Base-by-base conservation (phyloP, 2,888 invertebrate genomes). In the Tetramorium bicarinatum region DNA sequence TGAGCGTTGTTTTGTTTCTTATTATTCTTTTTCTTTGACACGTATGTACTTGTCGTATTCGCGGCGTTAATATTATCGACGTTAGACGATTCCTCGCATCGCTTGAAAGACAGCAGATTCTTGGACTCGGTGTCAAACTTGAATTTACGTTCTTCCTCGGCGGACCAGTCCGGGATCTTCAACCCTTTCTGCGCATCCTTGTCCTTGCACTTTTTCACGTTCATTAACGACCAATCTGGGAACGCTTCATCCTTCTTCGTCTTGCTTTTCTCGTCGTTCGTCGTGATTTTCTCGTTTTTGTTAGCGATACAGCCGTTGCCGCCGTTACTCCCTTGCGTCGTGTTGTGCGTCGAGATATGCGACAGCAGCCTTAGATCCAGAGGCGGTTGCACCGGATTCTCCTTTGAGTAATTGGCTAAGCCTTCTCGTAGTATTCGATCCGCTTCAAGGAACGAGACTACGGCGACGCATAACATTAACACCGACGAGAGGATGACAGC, bases 371-470 rank as follows among this genome's bases (percentile, higher is more conserved):
- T 95, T 81, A 97, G 95, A 94, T 97, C 97, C 81, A 96, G 95
- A 1, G 96, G 96, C n/a, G 96, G 96, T 90, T 96, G 96, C 2
- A 96, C 94, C 0, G 95, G 95, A 15, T 96, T 95, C 66, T 95
- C 96, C 52, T 95, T 95, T 0, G 96, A 95, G 88, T 96, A 95
- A 47, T 95, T 95, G 3, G 94, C 93, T 34, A 96, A 89, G 0
- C 96, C 96, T 77, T 95, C 95, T 52, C 95, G 96, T 84, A 97
- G 95, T 69, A 97, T 96, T 67, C 97, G 96, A 90, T 97, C 97
- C 0, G 97, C 97, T 91, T 98, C 98, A 61, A 97, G 95, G 88
- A 97, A 96, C 0, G 97, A 96, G 52, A 97, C 96, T 49, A 97
- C 96, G 83, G 97, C 92, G 44, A 97, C 96, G 91, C 97, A 96